Conservation (phyloP, 1,140 invertebrate genomes). For the Drosophila nikananu region DNA sequence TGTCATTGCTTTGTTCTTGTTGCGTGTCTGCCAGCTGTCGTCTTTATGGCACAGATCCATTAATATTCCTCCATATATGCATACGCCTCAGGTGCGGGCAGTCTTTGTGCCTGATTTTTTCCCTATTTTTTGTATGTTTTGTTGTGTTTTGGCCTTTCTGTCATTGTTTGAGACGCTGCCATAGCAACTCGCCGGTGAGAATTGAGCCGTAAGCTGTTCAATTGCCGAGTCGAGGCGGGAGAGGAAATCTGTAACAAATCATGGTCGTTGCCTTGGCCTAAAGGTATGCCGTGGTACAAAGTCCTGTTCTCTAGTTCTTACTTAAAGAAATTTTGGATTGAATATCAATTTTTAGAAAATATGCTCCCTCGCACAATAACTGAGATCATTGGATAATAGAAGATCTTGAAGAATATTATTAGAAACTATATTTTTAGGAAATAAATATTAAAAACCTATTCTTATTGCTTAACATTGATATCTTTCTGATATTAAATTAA, state of each 20-base stretch:
- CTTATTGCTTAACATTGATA: not conserved
- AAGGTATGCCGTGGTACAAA: constrained; percentile 25
- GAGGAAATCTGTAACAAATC: constrained; percentile 73
- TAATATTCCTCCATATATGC: constrained; percentile 59
- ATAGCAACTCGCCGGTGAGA: constrained; percentile 51
- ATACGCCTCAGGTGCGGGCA: constrained; percentile 65
- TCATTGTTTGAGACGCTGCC: constrained; percentile 61
- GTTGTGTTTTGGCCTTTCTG: constrained; percentile 17
- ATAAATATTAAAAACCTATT: not conserved
- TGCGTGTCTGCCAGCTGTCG: constrained; percentile 77
- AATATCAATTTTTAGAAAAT: too few species aligned
- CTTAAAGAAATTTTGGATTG: not conserved
- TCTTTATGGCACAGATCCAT: constrained; percentile 78
- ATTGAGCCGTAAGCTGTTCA: constrained; percentile 69
- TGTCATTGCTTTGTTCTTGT: constrained; percentile 69
- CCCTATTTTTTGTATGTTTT: constrained; percentile 4
- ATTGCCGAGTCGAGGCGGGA: constrained; percentile 41
- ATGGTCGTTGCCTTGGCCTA: constrained; percentile 51
- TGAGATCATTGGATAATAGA: not conserved
- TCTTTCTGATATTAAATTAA: not conserved
- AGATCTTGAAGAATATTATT: not conserved
- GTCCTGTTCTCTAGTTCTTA: not conserved
- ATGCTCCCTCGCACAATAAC: too few species aligned
- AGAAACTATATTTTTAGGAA: not conserved
- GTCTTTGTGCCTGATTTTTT: constrained; percentile 23